Percentiles rank a stretch among this genome's conserved stretches.
Conservation (phyloP, 2,113 vertebrate genomes). For the Pitta sordida region DNA sequence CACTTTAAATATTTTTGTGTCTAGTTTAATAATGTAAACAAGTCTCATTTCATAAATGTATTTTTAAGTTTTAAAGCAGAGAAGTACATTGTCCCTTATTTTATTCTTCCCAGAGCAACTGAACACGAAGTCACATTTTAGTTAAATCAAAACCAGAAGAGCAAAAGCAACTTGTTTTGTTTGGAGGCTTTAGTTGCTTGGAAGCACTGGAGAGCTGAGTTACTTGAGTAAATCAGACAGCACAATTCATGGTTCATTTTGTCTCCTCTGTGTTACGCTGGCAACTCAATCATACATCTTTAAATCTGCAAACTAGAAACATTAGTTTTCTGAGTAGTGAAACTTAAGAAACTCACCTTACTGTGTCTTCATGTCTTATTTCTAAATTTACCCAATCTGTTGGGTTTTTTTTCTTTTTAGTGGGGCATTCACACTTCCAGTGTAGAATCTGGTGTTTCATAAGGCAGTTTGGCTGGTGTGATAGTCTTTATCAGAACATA, state of each 20-base stretch:
- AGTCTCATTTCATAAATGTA: not conserved
- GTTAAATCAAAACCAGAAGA: not conserved
- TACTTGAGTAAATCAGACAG: not conserved
- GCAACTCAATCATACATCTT: not conserved
- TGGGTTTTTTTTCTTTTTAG: not conserved
- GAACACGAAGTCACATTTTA: not conserved
- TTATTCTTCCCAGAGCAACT: not conserved
- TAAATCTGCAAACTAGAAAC: conserved; percentile 10
- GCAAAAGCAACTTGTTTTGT: not conserved
- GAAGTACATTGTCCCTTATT: not conserved
- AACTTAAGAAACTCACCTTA: not conserved
- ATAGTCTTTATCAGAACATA: not conserved
- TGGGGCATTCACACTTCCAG: not conserved
- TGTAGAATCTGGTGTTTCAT: not conserved
- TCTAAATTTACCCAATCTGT: not conserved
- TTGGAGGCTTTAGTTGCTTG: not conserved
- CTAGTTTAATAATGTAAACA: not conserved
- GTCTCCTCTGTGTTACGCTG: not conserved
- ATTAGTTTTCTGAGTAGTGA: not conserved
- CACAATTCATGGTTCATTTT: not conserved
- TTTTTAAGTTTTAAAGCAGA: not conserved
- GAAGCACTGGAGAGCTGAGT: not conserved
- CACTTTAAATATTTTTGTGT: not conserved
- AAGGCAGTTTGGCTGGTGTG: not conserved
- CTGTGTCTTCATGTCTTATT: not conserved